Base-by-base conservation (phyloP, 2,113 vertebrate species). In the Phaethornis superciliosus region DNA sequence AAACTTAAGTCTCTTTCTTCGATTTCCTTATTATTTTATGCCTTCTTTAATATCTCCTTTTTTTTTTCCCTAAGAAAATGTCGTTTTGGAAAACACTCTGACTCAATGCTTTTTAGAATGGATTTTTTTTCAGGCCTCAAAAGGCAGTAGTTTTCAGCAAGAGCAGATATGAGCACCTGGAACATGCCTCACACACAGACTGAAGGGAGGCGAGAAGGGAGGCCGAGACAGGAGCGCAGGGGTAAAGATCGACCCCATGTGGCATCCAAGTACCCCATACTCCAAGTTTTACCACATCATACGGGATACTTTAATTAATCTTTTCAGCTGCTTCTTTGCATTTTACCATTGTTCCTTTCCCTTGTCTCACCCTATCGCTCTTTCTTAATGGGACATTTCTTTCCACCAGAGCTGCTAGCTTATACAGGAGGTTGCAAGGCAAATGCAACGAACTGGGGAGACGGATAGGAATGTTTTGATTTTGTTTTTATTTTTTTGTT, bases 361-460 rank as follows among this genome's bases (percentile, higher is more conserved):
- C 7, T 94, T 89, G 5, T 6, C 7, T 60, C 1, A 1, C 4
- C 11, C 27, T 51, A 1, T 10, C 6, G 0, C 10, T 47, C 11
- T 54, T 10, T n/a, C 26, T 76, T 46, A 37, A 70, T 5, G 7
- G 11, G 8, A 47, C 75, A 7, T 80, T 85, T 85, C 4, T 0
- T 26, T 54, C 23, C 42, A 30, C 16, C 42, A 62, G 69, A 72
- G 28, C 4, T 3, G 32, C 9, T 9, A 7, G 19, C 8, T 83
- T n/a, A 0, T 24, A 44, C 9, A 42, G 44, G 33, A 72, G 46
- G 49, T 13, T 44, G 15, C 27, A 80, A 64, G 47, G 63, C 15
- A 74, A 89, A 84, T 22, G 18, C 42, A 88, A 88, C 7, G 23
- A 47, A n/a, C 79, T 21, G 23, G 42, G 37, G 67, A 40, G 40